These are phyloP conservation scores for Petaurus breviceps DNA, from an alignment of 2,113 vertebrate genomes.

Conservation along the genomic window DNA sequence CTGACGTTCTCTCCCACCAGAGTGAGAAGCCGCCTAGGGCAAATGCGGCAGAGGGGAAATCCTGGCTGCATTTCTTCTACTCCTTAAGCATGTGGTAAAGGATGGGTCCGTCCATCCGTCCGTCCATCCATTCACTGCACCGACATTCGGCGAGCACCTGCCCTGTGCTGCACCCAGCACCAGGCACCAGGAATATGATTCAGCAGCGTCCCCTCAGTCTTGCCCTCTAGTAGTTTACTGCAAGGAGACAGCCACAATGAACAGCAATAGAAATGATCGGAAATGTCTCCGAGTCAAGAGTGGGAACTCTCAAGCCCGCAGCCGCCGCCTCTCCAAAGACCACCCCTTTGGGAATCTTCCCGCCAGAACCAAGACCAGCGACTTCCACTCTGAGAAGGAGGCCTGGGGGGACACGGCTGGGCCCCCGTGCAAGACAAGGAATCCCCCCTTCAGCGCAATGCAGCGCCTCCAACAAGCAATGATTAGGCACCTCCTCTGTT, in stretches of 20 bases:
- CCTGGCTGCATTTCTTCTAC: no score
- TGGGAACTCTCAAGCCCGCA: slow-evolving; percentile 72
- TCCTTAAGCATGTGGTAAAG: no score
- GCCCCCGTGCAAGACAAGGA: slow-evolving; percentile 28
- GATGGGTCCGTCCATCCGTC: no score
- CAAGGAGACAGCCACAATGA: slow-evolving; percentile 58
- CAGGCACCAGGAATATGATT: not conserved
- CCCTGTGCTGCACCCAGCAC: accelerated
- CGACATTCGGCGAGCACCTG: not conserved
- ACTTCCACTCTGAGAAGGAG: slow-evolving; percentile 69
- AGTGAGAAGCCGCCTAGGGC: no score
- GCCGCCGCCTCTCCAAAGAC: slow-evolving; percentile 63
- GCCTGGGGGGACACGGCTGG: slow-evolving; percentile 53
- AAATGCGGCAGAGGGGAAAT: no score
- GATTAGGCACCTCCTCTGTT: not conserved
- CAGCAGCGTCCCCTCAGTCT: not conserved
- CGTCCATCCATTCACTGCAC: not conserved
- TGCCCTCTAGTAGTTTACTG: slow-evolving; percentile 52
- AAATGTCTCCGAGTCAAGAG: slow-evolving; percentile 69
- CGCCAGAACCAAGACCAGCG: no score
- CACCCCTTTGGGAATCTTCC: slow-evolving; percentile 63
- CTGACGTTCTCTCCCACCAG: no score
- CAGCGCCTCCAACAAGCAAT: not conserved
- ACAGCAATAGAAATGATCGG: slow-evolving; percentile 68
- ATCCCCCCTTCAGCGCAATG: slow-evolving; percentile 9